A percentile compares a stretch with the other conserved stretches of the same genome.
These are phyloP conservation scores for Aplochiton taeniatus DNA, from an alignment of 2,797 vertebrate species.

Conservation along the genomic window DNA sequence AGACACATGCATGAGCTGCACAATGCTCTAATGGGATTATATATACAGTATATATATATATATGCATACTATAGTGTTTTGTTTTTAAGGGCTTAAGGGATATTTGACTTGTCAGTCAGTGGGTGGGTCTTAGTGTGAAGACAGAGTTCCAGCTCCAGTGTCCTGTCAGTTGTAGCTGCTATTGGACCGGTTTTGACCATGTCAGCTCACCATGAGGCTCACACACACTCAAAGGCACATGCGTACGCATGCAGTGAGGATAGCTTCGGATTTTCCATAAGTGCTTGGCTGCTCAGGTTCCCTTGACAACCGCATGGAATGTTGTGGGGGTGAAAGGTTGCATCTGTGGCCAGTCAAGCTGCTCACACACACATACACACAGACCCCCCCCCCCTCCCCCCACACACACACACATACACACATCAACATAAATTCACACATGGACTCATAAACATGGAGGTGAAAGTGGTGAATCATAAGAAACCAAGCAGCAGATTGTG, in stretches of 20 bases:
- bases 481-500: too few species aligned
- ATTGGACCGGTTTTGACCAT: background rate
- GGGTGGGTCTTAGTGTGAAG: background rate
- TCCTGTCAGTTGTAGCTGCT: background rate
- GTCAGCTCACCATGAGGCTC: background rate
- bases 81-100: conserved; percentile 31
- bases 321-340: conserved; percentile 52
- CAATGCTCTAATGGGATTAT: too few species aligned
- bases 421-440: background rate
- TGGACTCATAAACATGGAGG: background rate
- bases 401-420: conserved; percentile 10
- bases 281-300: conserved; percentile 35
- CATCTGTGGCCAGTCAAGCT: conserved; percentile 54
- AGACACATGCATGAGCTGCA: conserved; percentile 18
- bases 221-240: conserved; percentile 20
- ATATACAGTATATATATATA: too few species aligned
- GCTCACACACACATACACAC: conserved; percentile 1
- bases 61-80: conserved; percentile 29
- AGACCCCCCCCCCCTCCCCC: background rate
- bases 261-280: conserved; percentile 39
- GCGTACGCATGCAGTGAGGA: conserved; percentile 22
- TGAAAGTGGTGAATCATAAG: background rate
- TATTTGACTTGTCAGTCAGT: conserved; percentile 27
- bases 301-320: conserved; percentile 46
- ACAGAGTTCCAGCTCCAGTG: conserved; percentile 17